Evolutionary conservation across 2,797 vertebrate species (phyloP), one percentile per base, ranked within the genome.

Genomic region (Pelochelys cantorii): DNA sequence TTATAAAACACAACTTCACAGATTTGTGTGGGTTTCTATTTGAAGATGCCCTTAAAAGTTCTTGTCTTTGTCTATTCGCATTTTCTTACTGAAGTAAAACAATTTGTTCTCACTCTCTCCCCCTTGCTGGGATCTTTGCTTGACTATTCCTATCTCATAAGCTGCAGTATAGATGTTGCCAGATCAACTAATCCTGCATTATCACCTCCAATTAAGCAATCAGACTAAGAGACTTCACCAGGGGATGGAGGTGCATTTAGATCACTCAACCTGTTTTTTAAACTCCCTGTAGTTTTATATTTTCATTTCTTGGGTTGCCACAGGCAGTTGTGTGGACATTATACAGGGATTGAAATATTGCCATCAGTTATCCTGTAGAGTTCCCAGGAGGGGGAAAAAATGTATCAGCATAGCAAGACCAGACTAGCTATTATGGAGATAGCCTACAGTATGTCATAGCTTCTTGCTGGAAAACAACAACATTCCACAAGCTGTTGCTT

Each of bases 1-100:
- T 94, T 94, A 95, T 87, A 94, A 95, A 74, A 55, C 53, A 53
- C 93, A 95, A 96, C 84, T 82, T 71, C 93, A 55, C 53, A 84
- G 83, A 94, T 95, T 94, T 95, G n/a, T 57, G 10, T 5, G 2
- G 53, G 34, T 65, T 94, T 84, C 87, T 93, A 90, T 84, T 37
- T 7, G 3, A 92, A 77, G 48, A 56, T 62, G 7, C 1, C 81
- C 75, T 90, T 79, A 87, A 95, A 93, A 88, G 88, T 34, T 84
- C 83, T 31, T 1, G 54, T 87, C 52, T 52, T 92, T 62, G 91
- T 92, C 85, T 88, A 84, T 81, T 68, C 15, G 12, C n/a, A 25
- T 90, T 91, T 85, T 62, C 27, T 56, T 79, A 68, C 81, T 85
- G 85, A 94, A 94, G 93, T 75, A 15, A 89, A n/a, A 91, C 29